Evolutionary conservation across 2,797 vertebrate genomes (phyloP).

Genomic region (Cynodonichthys magdalenae): DNA sequence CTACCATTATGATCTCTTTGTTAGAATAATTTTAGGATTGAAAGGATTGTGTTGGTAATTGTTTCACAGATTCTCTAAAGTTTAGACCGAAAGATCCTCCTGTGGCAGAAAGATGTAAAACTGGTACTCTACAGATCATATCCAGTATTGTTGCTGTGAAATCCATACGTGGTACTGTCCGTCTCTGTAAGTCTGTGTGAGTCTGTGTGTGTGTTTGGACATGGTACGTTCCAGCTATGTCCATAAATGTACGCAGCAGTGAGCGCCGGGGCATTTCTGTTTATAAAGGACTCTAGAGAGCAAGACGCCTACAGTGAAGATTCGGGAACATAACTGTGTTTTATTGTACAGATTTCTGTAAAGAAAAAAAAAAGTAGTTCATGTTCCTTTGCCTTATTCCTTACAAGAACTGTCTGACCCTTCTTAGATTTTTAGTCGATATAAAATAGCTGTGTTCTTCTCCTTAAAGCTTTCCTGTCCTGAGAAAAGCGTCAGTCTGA

Average conservation of each 20-base stretch:
- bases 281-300: conserved; percentile 38
- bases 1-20: conserved; percentile 74
- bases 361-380: conserved; percentile 51
- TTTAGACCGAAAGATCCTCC: conserved; percentile 45
- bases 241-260: conserved; percentile 41
- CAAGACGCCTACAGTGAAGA: conserved; percentile 33
- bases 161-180: conserved; percentile 60
- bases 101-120: conserved; percentile 44
- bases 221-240: conserved; percentile 30
- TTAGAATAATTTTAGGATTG: conserved; percentile 65
- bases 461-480: conserved; percentile 28
- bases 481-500: conserved; percentile 46
- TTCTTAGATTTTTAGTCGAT: conserved; percentile 42
- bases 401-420: conserved; percentile 43
- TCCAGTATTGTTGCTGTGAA: conserved; percentile 70
- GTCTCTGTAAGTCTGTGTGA: conserved; percentile 25
- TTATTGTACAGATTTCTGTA: conserved; percentile 69
- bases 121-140: conserved; percentile 45
- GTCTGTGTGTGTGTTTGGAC: conserved; percentile 52
- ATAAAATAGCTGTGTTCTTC: conserved; percentile 19
- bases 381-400: conserved; percentile 57
- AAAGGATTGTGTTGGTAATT: conserved; percentile 71
- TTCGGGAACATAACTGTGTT: conserved; percentile 59
- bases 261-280: conserved; percentile 50
- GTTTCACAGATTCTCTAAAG: conserved; percentile 55